These are phyloP conservation scores for Chydorus sphaericus DNA, from an alignment of 2,888 invertebrate species.

Conservation along the genomic window DNA sequence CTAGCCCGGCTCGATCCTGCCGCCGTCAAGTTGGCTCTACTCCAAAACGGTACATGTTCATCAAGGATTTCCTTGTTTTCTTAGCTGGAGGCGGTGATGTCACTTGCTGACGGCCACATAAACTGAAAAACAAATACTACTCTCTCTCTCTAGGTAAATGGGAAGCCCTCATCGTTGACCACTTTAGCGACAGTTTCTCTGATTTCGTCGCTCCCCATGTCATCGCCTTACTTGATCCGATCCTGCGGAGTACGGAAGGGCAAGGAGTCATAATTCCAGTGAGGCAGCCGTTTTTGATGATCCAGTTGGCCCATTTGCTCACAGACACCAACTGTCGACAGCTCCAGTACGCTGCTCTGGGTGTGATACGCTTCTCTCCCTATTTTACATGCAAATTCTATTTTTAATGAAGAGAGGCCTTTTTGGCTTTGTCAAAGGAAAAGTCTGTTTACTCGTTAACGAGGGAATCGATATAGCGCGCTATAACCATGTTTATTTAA, in stretches of 20 bases:
- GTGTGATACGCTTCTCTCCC: not conserved
- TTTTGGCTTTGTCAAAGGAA: too few species aligned
- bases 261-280: not conserved
- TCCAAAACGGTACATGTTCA: too few species aligned
- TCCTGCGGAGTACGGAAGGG: not conserved
- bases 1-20: not conserved
- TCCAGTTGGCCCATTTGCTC: not conserved
- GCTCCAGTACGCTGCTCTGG: not conserved
- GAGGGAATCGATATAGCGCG: too few species aligned
- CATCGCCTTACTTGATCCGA: not conserved
- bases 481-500: too few species aligned
- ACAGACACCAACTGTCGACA: not conserved
- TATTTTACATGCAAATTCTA: not conserved
- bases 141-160: not conserved
- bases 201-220: not conserved
- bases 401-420: too few species aligned
- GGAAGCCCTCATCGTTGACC: not conserved
- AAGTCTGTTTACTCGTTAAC: not conserved
- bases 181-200: not conserved
- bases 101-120: not conserved
- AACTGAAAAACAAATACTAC: too few species aligned
- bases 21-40: not conserved
- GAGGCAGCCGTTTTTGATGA: not conserved
- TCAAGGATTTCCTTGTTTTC: too few species aligned
- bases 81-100: slow-evolving; percentile 3